Evolutionary conservation across 2,797 vertebrate genomes (phyloP), one percentile per base, ranked within the genome.

Genomic region (Notamacropus eugenii): DNA sequence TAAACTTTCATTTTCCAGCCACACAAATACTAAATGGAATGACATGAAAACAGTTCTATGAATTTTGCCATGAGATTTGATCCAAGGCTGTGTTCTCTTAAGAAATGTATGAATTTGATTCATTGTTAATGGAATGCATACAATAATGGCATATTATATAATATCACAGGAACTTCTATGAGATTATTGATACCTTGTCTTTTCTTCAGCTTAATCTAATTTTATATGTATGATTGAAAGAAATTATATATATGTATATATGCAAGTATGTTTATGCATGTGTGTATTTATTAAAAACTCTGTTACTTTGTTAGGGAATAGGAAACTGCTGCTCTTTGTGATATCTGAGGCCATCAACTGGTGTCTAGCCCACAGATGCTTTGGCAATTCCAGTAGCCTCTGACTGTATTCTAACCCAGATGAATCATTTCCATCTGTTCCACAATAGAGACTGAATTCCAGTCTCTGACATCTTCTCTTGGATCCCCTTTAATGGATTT

Each of bases 41-140:
- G 97, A 93, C 93, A 95, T 90, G 95, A 96, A 94, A 94, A 96
- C 95, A 97, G 92, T 97, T 95, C 96, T 50, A 96, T 96, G 58
- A 98, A 97, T 90, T 96, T 95, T 98, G 91, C 67, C 93, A 94
- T 96, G 91, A 98, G 98, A 98, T 97, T 95, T 94, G 93, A 29
- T 97, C 97, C 19, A 46, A 24, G 40, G 8, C n/a, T 67, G 34
- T 67, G 2, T n/a, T 67, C 11, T 16, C 34, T 67, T 52, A 52
- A 52, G 52, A 52, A 8, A 52, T 52, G 52, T 52, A 52, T 52
- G 0, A 52, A 52, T 52, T 98, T 97, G 28, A 11, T 96, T 96
- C 93, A 93, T 74, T 92, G 57, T 90, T 96, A 95, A 82, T 96
- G 96, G 96, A 97, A 93, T 97, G 90, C 93, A 95, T 59, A 96